These are phyloP conservation scores for Drepanosiphum platanoidis DNA, from an alignment of 2,888 invertebrate genomes.

Conservation along the genomic window DNA sequence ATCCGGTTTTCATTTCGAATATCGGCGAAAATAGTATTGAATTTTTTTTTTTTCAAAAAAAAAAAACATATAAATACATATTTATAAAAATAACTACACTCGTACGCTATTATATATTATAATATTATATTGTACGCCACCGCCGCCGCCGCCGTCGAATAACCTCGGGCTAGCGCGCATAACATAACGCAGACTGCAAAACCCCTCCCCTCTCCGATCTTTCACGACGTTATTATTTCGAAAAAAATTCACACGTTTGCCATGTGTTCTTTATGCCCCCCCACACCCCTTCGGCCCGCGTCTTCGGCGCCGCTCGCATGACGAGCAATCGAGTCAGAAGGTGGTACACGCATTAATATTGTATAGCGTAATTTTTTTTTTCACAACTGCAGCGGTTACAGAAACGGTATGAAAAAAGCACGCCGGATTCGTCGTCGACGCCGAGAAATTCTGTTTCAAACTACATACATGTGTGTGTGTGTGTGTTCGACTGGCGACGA, in stretches of 20 bases:
- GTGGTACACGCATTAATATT: background rate
- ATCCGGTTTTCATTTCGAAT: no score
- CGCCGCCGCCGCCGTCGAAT: background rate
- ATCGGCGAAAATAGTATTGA: no score
- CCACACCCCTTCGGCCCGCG: background rate
- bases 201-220: no score
- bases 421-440: no score
- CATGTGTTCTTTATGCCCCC: background rate
- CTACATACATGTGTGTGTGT: no score
- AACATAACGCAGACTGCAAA: no score
- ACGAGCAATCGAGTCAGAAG: background rate
- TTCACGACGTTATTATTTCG: background rate
- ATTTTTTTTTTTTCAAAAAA: background rate
- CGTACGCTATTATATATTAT: no score
- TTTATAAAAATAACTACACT: background rate
- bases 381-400: no score
- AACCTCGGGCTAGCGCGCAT: background rate
- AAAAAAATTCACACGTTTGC: constrained; percentile 11
- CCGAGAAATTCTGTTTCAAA: no score
- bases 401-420: no score
- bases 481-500: background rate
- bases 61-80: background rate
- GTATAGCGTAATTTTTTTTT: no score
- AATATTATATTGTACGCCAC: no score
- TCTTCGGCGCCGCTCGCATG: background rate